phyloP scores from a whole-genome alignment of 2,888 invertebrate species.

The Acleris sparsana region DNA sequence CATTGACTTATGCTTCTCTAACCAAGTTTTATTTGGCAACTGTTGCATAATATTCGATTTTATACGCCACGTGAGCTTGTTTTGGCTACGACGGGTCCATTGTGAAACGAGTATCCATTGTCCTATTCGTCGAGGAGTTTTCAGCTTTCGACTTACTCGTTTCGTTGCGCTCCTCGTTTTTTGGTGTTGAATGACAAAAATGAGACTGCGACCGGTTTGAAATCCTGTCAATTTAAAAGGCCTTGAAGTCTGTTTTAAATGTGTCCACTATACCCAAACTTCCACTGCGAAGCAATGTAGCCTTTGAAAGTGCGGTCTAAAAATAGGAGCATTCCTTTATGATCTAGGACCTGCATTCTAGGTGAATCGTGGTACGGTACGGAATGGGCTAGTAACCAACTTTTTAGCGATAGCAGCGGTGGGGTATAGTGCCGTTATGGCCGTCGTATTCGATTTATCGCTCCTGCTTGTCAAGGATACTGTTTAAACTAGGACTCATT shows the following conservation, averaged over 20 bases:
- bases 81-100: constrained; percentile 46
- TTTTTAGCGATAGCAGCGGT: constrained; percentile 29
- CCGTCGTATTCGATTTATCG: constrained; percentile 26
- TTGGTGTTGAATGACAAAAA: constrained; percentile 52
- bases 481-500: constrained; percentile 13
- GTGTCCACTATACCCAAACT: too few species aligned
- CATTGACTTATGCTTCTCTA: constrained; percentile 22
- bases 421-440: constrained; percentile 24
- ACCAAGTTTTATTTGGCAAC: constrained; percentile 45
- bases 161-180: constrained; percentile 54
- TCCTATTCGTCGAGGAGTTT: constrained; percentile 45
- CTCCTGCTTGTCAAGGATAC: constrained; percentile 23
- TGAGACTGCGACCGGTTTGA: constrained; percentile 54
- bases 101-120: constrained; percentile 51
- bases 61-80: constrained; percentile 41
- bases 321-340: constrained; percentile 6
- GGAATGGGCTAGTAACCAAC: constrained; percentile 33
- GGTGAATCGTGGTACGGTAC: constrained; percentile 24
- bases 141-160: constrained; percentile 34
- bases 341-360: constrained; percentile 30
- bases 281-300: not conserved
- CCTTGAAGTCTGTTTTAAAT: constrained; percentile 5
- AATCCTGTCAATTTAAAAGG: constrained; percentile 35
- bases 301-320: not conserved
- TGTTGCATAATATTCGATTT: constrained; percentile 45